Base-by-base conservation (phyloP, 2,113 vertebrate genomes). In the Anarrhichthys ocellatus region DNA sequence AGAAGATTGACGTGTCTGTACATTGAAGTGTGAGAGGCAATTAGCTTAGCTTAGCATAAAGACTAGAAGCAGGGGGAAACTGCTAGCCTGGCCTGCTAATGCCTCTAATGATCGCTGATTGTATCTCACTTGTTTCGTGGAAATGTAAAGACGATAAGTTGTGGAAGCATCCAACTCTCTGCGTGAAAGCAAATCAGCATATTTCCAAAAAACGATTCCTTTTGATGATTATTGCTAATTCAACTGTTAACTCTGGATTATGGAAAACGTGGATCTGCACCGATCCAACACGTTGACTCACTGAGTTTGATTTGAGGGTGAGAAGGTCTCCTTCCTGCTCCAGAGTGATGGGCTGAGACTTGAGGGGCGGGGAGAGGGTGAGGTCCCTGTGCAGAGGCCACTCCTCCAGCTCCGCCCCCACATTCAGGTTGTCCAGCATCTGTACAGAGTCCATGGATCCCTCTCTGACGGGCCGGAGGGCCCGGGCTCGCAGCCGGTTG, bases 401-500 rank as follows among this genome's bases (percentile, higher is more conserved):
- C 77, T 97, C 96, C 92, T 98, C 98, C 3, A 96, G 94, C 92
- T 97, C 96, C 73, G 96, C 96, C 90, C 96, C 97, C 71, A 97
- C 96, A 96, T 97, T 96, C 96, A 99, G 95, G 92, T 95, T 97
- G 93, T 97, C 97, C 95, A 99, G 96, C 96, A 98, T 97, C 95
- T 99, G 98, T 88, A 99, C 98, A 0, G 97, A 96, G 88, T 98
- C 97, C 95, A 97, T 95, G 0, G 95, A 95, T 40, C 92, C 91
- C 79, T 96, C 94, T 75, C 94, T 91, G 73, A 95, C 94, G 0
- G 96, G 96, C 91, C 96, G 96, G 68, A 96, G 85, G 92, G 96
- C 94, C 88, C 96, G 95, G 87, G 96, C 96, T 88, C 98, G 96
- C 71, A 96, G 95, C 91, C 96, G 95, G 14, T 95, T 96, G 92